Conservation (phyloP, 2,113 vertebrate genomes). For the Sebastes fasciatus region DNA sequence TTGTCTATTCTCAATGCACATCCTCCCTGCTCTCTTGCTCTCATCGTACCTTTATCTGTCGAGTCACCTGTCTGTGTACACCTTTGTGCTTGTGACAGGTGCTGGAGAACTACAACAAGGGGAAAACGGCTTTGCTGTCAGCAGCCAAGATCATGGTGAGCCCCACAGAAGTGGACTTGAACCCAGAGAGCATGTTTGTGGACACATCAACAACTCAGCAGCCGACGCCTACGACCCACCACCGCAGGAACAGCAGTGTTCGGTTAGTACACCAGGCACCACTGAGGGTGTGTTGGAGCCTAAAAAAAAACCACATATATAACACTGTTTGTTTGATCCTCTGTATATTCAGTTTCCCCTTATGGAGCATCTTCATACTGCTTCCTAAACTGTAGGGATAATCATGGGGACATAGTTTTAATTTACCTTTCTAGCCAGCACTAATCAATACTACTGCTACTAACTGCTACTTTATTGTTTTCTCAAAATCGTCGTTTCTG, state of each 20-base stretch:
- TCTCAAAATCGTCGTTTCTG: constrained; percentile 75
- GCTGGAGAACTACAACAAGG: constrained; percentile 99
- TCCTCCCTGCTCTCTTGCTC: not conserved
- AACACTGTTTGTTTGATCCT: constrained; percentile 21
- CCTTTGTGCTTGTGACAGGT: constrained; percentile 85
- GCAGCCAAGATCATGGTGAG: constrained; percentile 99
- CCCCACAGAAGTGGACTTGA: constrained; percentile 98
- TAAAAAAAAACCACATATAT: constrained; percentile 11
- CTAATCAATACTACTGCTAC: constrained; percentile 66
- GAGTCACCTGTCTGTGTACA: constrained; percentile 54
- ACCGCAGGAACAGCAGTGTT: constrained; percentile 92
- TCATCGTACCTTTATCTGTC: not conserved
- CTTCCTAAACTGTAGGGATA: constrained; percentile 26
- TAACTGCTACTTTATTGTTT: constrained; percentile 73
- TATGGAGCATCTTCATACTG: constrained; percentile 4
- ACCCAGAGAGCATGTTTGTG: constrained; percentile 92
- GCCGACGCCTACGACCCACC: constrained; percentile 79
- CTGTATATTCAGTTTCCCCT: constrained; percentile 36
- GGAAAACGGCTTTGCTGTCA: constrained; percentile 96
- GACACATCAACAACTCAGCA: constrained; percentile 84
- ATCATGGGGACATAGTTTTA: constrained; percentile 31
- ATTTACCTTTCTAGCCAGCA: constrained; percentile 21
- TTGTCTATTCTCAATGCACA: not conserved
- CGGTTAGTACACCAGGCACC: constrained; percentile 85
- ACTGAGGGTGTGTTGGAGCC: constrained; percentile 51